A percentile compares a stretch with the other conserved stretches of the same genome.
Evolutionary conservation across 2,888 invertebrate genomes (phyloP).

Genomic region (Stenodema calcarata): DNA sequence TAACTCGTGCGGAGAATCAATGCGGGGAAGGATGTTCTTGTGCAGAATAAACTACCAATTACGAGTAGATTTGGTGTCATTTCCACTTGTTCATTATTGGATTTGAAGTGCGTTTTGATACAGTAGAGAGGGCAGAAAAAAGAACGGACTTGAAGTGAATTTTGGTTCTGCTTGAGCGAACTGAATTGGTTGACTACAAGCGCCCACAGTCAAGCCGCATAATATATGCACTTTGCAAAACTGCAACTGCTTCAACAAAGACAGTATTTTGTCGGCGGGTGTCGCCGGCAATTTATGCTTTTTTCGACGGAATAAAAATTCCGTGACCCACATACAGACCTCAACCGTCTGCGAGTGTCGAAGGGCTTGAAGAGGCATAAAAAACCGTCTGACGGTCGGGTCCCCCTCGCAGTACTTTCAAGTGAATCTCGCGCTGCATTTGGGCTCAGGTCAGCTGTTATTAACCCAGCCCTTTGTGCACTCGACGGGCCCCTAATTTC

Average conservation of each 20-base stretch:
- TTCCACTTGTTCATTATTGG: no score
- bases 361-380: neutral
- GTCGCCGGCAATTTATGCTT: neutral
- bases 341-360: slow-evolving; percentile 2
- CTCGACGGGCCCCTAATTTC: neutral
- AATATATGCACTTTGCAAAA: neutral
- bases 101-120: no score
- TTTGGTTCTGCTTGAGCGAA: no score
- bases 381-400: neutral
- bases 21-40: no score
- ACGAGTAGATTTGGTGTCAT: no score
- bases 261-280: neutral
- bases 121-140: no score
- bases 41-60: no score
- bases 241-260: neutral
- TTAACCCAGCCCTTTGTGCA: slow-evolving; percentile 32
- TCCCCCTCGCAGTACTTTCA: slow-evolving; percentile 4
- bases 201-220: no score
- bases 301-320: neutral
- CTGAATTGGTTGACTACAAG: no score
- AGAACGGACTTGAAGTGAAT: no score
- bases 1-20: no score
- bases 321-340: neutral
- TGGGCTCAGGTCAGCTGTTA: slow-evolving; percentile 41
- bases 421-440: slow-evolving; percentile 29